Base-by-base conservation (phyloP, 37 sponge, comb jelly and placozoan species). In the Ephydatia muelleri region DNA sequence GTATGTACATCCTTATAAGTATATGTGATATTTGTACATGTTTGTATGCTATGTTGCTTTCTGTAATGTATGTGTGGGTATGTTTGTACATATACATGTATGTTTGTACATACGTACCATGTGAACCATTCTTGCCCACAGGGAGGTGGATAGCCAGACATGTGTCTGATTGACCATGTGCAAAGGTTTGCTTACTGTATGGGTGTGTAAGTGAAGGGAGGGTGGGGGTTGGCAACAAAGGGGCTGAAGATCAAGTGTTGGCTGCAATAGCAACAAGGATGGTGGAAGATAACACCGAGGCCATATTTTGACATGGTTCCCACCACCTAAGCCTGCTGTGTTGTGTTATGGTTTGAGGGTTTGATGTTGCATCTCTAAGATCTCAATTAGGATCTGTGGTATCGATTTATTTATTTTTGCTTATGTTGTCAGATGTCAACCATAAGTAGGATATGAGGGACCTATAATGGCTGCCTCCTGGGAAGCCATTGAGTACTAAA, bases 1-100 rank as follows among this genome's bases (percentile, higher is more conserved):
- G 75, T 74, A 33, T 84, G 75, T 75, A 29, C 73, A 49, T 72
- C 57, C 38, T 37, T 85, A 57, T 30, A 39, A 16, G 76, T 67
- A 29, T 31, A 26, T 71, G 11, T 23, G 16, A 75, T 30, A 5
- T 28, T 5, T 38, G 35, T 28, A 66, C 65, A 35, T n/a, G 6
- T 2, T 12, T 65, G 49, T 80, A 32, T 67, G n/a, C 32, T 14
- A 14, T 22, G 66, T 65, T 14, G 66, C 27, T 14, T 30, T 79
- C 49, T 79, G 40, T n/a, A 23, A 76, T 23, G 27, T 22, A 11
- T 9, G 67, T 11, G 27, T 76, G 68, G 5, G 31, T 80, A 2
- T 28, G 68, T 65, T 13, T 29, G 43, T 38, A 6, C 32, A 8
- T 80, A 32, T 67, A 6, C 32, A 68, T 64, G 31, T 80, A 2